Percentiles rank a stretch among this genome's conserved stretches.
These are phyloP conservation scores for Aurelia sp. DNA, from an alignment of 30 jellyfish, hydroid and myxozoan genomes.

Conservation along the genomic window DNA sequence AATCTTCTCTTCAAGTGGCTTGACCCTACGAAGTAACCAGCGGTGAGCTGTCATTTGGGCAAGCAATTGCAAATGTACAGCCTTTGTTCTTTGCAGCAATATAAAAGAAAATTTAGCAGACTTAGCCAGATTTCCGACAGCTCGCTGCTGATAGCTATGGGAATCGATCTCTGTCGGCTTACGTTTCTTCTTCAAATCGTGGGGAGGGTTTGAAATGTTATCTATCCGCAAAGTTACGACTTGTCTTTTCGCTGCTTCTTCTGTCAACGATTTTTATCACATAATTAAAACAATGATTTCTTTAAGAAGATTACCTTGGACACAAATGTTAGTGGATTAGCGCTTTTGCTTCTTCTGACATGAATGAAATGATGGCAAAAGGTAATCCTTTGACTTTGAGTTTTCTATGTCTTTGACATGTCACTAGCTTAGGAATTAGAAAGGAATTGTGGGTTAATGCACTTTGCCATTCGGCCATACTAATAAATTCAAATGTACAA, in stretches of 20 bases:
- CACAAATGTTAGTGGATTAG: slow-evolving; percentile 62
- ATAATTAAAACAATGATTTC: slow-evolving; percentile 68
- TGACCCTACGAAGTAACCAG: slow-evolving; percentile 34
- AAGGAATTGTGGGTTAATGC: slow-evolving; percentile 37
- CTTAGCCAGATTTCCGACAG: slow-evolving; percentile 85
- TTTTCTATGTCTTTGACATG: slow-evolving; percentile 44
- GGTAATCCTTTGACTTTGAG: slow-evolving; percentile 1
- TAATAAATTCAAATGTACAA: not conserved
- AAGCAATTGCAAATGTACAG: slow-evolving; percentile 12
- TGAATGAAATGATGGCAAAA: slow-evolving; percentile 28
- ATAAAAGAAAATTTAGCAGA: slow-evolving; percentile 30
- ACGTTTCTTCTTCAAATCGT: slow-evolving; percentile 32
- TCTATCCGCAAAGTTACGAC: slow-evolving; percentile 38
- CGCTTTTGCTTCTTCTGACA: slow-evolving; percentile 47
- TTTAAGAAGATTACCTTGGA: slow-evolving; percentile 57
- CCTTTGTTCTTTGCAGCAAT: slow-evolving; percentile 15
- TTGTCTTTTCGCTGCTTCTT: slow-evolving; percentile 30
- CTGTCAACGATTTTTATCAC: slow-evolving; percentile 78
- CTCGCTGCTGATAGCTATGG: slow-evolving; percentile 64
- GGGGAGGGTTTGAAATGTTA: slow-evolving; percentile 52
- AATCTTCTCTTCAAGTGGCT: slow-evolving; percentile 32
- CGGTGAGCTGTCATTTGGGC: slow-evolving; percentile 35
- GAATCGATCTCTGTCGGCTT: slow-evolving; percentile 68
- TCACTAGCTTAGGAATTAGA: slow-evolving; percentile 23
- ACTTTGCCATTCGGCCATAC: slow-evolving; percentile 3